phyloP scores from a whole-genome alignment of 2,797 vertebrate species.

The Mormyrops attenuatus region DNA sequence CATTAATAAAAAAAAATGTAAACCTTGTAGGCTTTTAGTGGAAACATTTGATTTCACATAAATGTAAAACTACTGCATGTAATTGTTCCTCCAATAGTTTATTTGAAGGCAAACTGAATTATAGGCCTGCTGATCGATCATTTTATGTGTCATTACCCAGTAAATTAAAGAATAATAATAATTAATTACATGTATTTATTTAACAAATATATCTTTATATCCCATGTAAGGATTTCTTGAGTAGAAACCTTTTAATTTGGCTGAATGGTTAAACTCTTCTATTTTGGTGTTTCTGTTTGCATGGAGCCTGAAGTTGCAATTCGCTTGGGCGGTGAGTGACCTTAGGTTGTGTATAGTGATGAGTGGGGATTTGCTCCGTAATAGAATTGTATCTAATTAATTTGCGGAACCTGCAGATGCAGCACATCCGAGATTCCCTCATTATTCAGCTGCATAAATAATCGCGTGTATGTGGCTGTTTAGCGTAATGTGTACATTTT shows the following conservation, averaged over 20 bases:
- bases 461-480: slow-evolving; percentile 42
- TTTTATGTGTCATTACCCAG: neutral
- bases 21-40: neutral
- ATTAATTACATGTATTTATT: neutral
- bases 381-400: slow-evolving; percentile 79
- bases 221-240: neutral
- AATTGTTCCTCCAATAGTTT: neutral
- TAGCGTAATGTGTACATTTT: slow-evolving; percentile 45
- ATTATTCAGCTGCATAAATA: slow-evolving; percentile 54
- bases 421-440: slow-evolving; percentile 58
- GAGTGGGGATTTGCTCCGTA: slow-evolving; percentile 70
- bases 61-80: neutral
- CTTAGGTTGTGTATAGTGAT: slow-evolving; percentile 69
- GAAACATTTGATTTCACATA: neutral
- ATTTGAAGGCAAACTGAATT: neutral
- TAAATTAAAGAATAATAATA: neutral
- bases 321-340: slow-evolving; percentile 52
- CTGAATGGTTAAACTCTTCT: neutral
- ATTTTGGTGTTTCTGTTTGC: neutral
- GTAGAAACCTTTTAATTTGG: neutral
- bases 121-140: neutral
- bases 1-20: neutral
- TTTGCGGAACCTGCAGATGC: slow-evolving; percentile 69
- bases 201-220: neutral
- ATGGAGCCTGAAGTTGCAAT: slow-evolving; percentile 48